These are phyloP conservation scores for Rhamnusium bicolor DNA, from an alignment of 2,888 invertebrate genomes.

Conservation along the genomic window DNA sequence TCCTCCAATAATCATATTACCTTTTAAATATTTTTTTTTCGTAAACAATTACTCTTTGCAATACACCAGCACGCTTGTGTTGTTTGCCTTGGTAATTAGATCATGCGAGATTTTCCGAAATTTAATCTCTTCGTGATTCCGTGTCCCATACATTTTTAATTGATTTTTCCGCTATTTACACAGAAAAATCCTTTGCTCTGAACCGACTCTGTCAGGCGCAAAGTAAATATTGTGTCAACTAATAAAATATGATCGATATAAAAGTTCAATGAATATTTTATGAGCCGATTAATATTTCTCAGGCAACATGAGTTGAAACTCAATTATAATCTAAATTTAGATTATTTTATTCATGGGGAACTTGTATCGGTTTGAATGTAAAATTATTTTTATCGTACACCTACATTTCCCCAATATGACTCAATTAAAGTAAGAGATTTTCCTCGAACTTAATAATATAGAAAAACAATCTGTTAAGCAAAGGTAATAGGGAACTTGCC, in stretches of 20 bases:
- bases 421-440: neutral
- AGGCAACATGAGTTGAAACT: neutral
- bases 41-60: neutral
- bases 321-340: constrained; percentile 15
- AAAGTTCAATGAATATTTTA: constrained; percentile 28
- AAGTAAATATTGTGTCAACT: constrained; percentile 26
- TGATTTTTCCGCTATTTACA: neutral
- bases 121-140: constrained; percentile 5
- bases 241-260: constrained; percentile 31
- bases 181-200: neutral
- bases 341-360: neutral
- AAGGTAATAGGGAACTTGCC: too few relatives aligned
- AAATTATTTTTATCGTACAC: neutral
- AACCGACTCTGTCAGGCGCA: neutral
- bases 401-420: neutral
- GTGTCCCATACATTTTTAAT: neutral
- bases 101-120: neutral
- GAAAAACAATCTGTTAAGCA: too few relatives aligned
- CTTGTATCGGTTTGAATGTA: neutral
- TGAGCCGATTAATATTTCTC: constrained; percentile 24
- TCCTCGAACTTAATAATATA: too few relatives aligned
- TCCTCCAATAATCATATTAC: too few relatives aligned
- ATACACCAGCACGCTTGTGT: neutral
- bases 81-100: neutral
- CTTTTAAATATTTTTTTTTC: neutral